These are phyloP conservation scores for Dascillus cervinus DNA, from an alignment of 2,888 invertebrate species.

Conservation along the genomic window DNA sequence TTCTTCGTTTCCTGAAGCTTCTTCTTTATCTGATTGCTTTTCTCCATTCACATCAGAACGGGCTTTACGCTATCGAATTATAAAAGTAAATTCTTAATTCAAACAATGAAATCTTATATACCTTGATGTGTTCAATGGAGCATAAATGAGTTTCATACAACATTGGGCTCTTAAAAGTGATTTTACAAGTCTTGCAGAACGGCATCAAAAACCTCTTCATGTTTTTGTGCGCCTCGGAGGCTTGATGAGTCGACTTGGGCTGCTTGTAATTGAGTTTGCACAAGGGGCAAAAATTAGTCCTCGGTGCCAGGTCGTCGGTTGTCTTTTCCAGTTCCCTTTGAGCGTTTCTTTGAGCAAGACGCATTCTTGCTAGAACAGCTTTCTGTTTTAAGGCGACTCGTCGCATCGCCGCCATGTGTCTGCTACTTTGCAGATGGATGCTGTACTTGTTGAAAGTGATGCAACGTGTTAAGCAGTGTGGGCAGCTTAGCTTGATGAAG, in stretches of 20 bases:
- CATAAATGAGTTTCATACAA: conserved; percentile 77
- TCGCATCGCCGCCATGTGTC: conserved; percentile 67
- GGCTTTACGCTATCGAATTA: conserved; percentile 48
- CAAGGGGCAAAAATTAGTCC: conserved; percentile 40
- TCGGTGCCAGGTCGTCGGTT: conserved; percentile 49
- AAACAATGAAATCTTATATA: conserved; percentile 32
- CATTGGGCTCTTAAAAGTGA: conserved; percentile 78
- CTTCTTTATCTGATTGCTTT: conserved; percentile 42
- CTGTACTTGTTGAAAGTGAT: conserved; percentile 70
- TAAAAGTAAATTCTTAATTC: conserved; percentile 8
- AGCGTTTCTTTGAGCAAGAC: conserved; percentile 69
- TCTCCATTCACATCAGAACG: conserved; percentile 35
- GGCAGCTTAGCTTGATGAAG: conserved; percentile 67
- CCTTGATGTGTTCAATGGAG: conserved; percentile 73
- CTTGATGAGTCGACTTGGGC: conserved; percentile 65
- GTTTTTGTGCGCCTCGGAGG: conserved; percentile 72
- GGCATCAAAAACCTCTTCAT: conserved; percentile 82
- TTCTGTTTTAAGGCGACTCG: conserved; percentile 68
- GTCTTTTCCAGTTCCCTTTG: conserved; percentile 72
- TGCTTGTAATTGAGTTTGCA: conserved; percentile 43
- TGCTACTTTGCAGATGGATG: conserved; percentile 62
- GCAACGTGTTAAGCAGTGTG: conserved; percentile 68
- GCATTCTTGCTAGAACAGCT: conserved; percentile 66
- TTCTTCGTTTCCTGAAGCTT: conserved; percentile 54
- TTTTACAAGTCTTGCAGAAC: conserved; percentile 68